Evolutionary conservation across 2,888 invertebrate genomes (phyloP), one percentile per base, ranked within the genome.

Genomic region (Meganola albula): DNA sequence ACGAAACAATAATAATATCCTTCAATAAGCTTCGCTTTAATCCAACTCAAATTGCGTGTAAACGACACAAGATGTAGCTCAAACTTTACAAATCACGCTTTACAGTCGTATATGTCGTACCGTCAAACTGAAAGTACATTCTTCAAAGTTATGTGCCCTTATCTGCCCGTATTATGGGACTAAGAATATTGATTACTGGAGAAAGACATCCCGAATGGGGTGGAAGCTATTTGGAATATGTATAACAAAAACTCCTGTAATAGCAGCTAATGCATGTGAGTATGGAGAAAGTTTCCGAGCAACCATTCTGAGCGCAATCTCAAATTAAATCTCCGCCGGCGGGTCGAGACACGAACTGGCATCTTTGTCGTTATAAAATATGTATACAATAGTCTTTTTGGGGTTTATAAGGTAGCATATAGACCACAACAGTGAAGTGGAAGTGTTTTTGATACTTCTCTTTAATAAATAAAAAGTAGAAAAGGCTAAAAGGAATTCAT

Each of bases 291-390:
- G 74, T 77, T 74, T 67, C 60, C 55, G 50, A 60, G 62, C 57
- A 63, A 58, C 67, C 62, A 59, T 67, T 66, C 63, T 51, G 63
- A 47, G 67, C 76, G 60, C 74, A 78, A 80, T 80, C 82, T 82
- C 72, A 80, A 80, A 82, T 82, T 76, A 78, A 80, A 80, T 80
- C 79, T 77, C 58, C 47, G 60, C 59, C 6, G 58, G 55, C 59
- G 62, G 58, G 62, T 57, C 59, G 58, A 66, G 62, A 58, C 65
- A 63, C 54, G 55, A 56, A 58, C 61, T 56, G 59, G 54, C 59
- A 58, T n/a, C n/a, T 43, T 44, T 51, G 43, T 47, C 48, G 55
- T 63, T 67, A 63, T 63, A 67, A 69, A 69, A 63, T 63, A 65
- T 69, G 59, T 63, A 58, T 56, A 58, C 58, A 65, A 59, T 60